Percentiles rank a stretch among this genome's conserved stretches.
These are phyloP conservation scores for Alentia gelatinosa DNA, from an alignment of 2,888 invertebrate species.

Conservation along the genomic window DNA sequence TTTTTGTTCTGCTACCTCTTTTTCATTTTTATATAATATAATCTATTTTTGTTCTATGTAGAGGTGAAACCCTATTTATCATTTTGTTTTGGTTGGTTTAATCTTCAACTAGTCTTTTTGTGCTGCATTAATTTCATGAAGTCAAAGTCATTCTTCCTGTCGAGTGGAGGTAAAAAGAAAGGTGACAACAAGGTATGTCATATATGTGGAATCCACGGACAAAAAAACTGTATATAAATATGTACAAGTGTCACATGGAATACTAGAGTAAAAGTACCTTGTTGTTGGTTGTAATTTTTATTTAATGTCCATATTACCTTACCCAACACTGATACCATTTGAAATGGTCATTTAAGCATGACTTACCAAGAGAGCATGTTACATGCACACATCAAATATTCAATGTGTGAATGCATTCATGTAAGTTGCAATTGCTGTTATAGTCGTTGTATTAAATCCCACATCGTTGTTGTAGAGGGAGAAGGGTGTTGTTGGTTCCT, in stretches of 20 bases:
- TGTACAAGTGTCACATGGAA: background rate
- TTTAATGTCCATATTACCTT: background rate
- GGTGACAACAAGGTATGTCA: slow-evolving; percentile 2
- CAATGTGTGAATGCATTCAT: too few relatives aligned
- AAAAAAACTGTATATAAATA: background rate
- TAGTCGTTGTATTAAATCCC: too few relatives aligned
- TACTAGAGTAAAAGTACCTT: background rate
- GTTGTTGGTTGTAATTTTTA: background rate
- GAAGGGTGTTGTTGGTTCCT: too few relatives aligned
- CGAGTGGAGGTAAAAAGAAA: background rate
- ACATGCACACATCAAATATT: too few relatives aligned
- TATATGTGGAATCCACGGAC: background rate
- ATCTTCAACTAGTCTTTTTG: background rate
- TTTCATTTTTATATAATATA: background rate
- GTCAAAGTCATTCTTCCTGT: background rate
- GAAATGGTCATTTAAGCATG: background rate
- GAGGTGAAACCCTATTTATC: background rate
- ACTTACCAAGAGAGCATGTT: too few relatives aligned
- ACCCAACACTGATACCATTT: background rate
- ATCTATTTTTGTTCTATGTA: background rate
- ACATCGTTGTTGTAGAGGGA: too few relatives aligned
- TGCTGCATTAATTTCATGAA: background rate
- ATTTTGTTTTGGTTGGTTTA: background rate
- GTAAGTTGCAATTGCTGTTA: too few relatives aligned
- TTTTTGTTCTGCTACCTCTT: background rate